These are phyloP conservation scores for Metallyticus violacea DNA, from an alignment of 2,888 invertebrate genomes.

Conservation along the genomic window DNA sequence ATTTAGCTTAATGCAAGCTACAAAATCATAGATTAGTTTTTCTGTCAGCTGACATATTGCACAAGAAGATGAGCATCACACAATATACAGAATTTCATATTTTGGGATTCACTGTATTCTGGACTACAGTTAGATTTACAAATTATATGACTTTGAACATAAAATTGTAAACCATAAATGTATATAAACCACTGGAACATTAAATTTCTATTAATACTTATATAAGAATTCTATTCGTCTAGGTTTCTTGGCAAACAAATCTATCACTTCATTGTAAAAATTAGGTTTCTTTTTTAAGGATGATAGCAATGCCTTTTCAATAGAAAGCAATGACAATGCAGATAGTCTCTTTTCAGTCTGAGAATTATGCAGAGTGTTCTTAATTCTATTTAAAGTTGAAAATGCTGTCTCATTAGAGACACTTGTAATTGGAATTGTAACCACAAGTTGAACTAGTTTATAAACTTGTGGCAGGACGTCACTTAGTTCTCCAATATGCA, in stretches of 20 bases:
- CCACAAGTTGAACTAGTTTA: not conserved
- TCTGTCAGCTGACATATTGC: too few species aligned
- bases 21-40: too few species aligned
- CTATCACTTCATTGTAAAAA: not conserved
- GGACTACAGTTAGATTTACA: too few species aligned
- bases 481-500: not conserved
- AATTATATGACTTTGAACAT: not conserved
- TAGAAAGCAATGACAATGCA: not conserved
- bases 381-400: conserved; percentile 10
- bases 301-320: not conserved
- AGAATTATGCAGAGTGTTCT: not conserved
- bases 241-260: not conserved
- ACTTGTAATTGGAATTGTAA: too few species aligned
- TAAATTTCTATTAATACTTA: not conserved
- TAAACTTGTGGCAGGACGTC: not conserved
- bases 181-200: not conserved
- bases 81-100: too few species aligned
- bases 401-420: not conserved
- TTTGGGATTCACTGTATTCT: too few species aligned
- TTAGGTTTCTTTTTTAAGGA: not conserved
- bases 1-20: too few species aligned
- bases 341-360: too few species aligned
- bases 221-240: not conserved
- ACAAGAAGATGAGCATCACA: too few species aligned
- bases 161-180: not conserved